phyloP scores from a whole-genome alignment of 2,888 invertebrate genomes.

The Poecilobothrus nobilitatus region DNA sequence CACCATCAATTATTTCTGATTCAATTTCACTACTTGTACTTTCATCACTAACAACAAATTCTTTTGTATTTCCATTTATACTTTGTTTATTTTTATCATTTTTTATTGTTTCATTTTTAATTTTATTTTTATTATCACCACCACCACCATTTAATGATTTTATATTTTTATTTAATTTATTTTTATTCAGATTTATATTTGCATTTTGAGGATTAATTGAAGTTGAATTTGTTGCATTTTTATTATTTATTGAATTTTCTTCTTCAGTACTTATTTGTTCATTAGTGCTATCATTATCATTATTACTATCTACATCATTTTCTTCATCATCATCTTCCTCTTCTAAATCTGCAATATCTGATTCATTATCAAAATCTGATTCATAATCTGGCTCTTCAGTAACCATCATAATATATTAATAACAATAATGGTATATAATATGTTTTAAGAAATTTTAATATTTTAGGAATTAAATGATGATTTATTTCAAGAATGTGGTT shows the following conservation, averaged over 20 bases:
- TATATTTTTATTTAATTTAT: neutral
- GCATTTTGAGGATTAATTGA: neutral
- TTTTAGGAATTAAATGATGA: too few relatives aligned
- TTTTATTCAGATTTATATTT: neutral
- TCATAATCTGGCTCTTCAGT: neutral
- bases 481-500: too few relatives aligned
- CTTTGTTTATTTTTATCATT: too few relatives aligned
- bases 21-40: neutral
- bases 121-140: too few relatives aligned
- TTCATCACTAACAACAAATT: too few relatives aligned
- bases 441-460: too few relatives aligned
- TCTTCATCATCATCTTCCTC: neutral
- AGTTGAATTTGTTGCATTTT: too few relatives aligned
- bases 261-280: neutral
- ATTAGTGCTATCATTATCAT: neutral
- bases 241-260: neutral
- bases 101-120: too few relatives aligned
- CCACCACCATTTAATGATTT: neutral
- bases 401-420: neutral
- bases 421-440: too few relatives aligned
- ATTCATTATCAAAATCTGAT: neutral
- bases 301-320: neutral
- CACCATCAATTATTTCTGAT: neutral
- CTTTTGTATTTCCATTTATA: too few relatives aligned
- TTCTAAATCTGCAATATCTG: neutral